These are phyloP conservation scores for Zapus hudsonius DNA, from an alignment of 2,113 vertebrate species.

Conservation along the genomic window DNA sequence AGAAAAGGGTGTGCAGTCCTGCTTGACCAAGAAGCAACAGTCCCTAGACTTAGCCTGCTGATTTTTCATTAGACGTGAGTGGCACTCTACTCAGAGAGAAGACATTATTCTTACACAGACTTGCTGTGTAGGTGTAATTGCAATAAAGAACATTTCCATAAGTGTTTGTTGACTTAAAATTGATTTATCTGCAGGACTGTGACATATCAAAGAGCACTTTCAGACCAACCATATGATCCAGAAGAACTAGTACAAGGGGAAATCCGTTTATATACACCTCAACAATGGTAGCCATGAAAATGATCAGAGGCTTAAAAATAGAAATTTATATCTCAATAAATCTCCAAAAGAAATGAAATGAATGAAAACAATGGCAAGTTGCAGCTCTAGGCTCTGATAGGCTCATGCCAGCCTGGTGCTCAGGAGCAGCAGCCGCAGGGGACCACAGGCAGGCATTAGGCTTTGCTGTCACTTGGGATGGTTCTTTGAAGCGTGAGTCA, in stretches of 20 bases:
- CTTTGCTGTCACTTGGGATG: conserved; percentile 27
- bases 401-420: not conserved
- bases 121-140: not conserved
- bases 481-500: not conserved
- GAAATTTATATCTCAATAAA: not conserved
- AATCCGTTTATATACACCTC: not conserved
- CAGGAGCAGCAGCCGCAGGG: not conserved
- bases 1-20: not conserved
- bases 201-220: not conserved
- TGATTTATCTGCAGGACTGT: not conserved
- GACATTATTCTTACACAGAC: not conserved
- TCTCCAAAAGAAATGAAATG: not conserved
- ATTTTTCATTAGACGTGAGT: not conserved
- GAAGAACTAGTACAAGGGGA: not conserved
- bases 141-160: not conserved
- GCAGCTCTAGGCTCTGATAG: not conserved
- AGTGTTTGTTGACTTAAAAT: not conserved
- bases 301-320: not conserved
- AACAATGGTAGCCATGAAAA: not conserved
- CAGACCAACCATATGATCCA: not conserved
- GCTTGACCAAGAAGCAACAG: not conserved
- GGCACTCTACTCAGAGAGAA: not conserved
- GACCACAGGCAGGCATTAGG: not conserved
- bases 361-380: not conserved
- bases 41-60: not conserved